A percentile compares a stretch with the other conserved stretches of the same genome.
Evolutionary conservation across 2,888 invertebrate species (phyloP).

Genomic region (Diarsia rubi): DNA sequence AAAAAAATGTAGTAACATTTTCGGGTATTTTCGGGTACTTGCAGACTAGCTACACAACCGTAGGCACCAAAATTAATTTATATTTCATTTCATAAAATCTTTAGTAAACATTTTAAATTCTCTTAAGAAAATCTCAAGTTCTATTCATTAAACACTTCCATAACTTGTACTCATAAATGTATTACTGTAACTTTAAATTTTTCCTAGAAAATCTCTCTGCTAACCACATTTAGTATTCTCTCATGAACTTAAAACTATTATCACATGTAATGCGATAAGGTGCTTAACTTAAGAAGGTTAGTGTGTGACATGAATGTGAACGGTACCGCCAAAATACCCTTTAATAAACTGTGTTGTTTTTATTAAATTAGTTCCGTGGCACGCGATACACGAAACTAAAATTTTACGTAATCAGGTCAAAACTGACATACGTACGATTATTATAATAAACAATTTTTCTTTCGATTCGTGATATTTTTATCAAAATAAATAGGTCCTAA

Average conservation of each 20-base stretch:
- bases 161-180: not conserved
- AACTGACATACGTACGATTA: slow-evolving; percentile 71
- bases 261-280: slow-evolving; percentile 76
- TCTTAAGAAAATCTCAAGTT: not conserved
- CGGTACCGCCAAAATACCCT: slow-evolving; percentile 86
- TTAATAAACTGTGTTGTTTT: slow-evolving; percentile 88
- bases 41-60: not conserved
- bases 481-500: not conserved
- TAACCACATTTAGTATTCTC: slow-evolving; percentile 43
- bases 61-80: not conserved
- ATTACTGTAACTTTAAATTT: slow-evolving; percentile 28
- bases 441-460: slow-evolving; percentile 45
- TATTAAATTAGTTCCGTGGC: slow-evolving; percentile 88
- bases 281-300: slow-evolving; percentile 77
- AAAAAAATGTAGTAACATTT: not conserved
- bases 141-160: not conserved
- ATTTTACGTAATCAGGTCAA: slow-evolving; percentile 81
- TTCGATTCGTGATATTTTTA: slow-evolving; percentile 32
- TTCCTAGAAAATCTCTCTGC: slow-evolving; percentile 24
- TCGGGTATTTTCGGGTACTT: not conserved
- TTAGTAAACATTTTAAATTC: not conserved
- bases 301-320: slow-evolving; percentile 76
- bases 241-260: slow-evolving; percentile 62
- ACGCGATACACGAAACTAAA: slow-evolving; percentile 86
- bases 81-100: not conserved